These are phyloP conservation scores for Melierax canorus DNA, from an alignment of 2,113 vertebrate species.

Conservation along the genomic window DNA sequence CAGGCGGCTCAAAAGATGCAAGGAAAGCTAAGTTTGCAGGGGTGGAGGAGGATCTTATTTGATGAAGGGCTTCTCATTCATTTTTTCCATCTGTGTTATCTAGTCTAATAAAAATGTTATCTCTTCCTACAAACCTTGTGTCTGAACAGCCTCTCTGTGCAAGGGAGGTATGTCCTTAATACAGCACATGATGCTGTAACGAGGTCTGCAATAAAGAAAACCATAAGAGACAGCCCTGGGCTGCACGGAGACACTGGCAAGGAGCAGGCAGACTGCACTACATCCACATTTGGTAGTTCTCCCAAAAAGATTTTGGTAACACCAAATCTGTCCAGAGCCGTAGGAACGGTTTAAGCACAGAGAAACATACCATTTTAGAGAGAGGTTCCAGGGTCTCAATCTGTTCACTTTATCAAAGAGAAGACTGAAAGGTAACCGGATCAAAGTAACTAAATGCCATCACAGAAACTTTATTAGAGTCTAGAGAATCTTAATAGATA, in stretches of 20 bases:
- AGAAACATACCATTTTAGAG: background rate
- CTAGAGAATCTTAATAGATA: background rate
- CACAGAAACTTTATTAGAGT: background rate
- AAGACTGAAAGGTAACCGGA: background rate
- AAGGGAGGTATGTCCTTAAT: background rate
- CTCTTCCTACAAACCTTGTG: conserved; percentile 25
- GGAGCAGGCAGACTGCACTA: background rate
- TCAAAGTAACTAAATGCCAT: conserved; percentile 6
- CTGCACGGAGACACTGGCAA: background rate
- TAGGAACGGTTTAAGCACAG: background rate
- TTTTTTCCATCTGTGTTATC: conserved; percentile 51
- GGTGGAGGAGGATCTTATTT: background rate
- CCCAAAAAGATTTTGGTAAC: background rate
- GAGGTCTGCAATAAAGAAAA: background rate
- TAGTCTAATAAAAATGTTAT: conserved; percentile 45
- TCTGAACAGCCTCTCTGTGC: background rate
- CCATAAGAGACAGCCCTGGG: background rate
- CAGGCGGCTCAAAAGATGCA: background rate
- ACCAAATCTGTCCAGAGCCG: background rate
- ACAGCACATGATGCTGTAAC: background rate
- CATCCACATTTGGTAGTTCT: background rate
- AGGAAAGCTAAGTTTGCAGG: background rate
- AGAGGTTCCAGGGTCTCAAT: background rate
- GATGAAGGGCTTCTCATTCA: conserved; percentile 16
- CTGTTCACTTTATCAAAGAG: background rate